Evolutionary conservation across 2,797 vertebrate genomes (phyloP).

Genomic region (Phataginus tetradactyla): DNA sequence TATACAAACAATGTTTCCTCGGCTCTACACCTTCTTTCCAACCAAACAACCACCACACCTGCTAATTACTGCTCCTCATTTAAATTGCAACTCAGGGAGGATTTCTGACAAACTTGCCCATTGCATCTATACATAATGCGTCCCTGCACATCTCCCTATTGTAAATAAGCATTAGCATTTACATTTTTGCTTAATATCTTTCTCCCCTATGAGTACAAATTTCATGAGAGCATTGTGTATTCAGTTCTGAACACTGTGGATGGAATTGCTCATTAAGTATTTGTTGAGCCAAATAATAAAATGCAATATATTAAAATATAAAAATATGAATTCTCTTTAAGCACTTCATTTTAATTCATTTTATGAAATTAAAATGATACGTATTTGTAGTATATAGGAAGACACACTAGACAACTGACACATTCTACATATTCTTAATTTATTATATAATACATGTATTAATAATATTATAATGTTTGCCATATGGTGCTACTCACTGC

Average conservation of each 20-base stretch:
- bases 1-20: rapidly evolving
- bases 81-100: not conserved
- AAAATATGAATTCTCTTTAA: not conserved
- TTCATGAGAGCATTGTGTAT: not conserved
- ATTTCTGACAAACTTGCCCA: not conserved
- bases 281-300: not conserved
- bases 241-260: not conserved
- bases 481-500: no score
- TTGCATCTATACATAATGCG: rapidly evolving
- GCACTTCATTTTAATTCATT: not conserved
- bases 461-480: not conserved
- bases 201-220: not conserved
- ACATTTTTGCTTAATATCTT: not conserved
- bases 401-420: not conserved
- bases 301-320: not conserved
- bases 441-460: not conserved
- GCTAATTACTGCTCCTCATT: not conserved
- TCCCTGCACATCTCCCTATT: not conserved
- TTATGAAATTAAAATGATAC: not conserved
- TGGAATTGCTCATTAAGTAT: not conserved
- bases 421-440: not conserved
- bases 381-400: not conserved
- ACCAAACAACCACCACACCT: not conserved
- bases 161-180: not conserved
- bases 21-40: not conserved